Evolutionary conservation across 2,113 vertebrate genomes (phyloP).

Genomic region (human (Homo sapiens)): DNA sequence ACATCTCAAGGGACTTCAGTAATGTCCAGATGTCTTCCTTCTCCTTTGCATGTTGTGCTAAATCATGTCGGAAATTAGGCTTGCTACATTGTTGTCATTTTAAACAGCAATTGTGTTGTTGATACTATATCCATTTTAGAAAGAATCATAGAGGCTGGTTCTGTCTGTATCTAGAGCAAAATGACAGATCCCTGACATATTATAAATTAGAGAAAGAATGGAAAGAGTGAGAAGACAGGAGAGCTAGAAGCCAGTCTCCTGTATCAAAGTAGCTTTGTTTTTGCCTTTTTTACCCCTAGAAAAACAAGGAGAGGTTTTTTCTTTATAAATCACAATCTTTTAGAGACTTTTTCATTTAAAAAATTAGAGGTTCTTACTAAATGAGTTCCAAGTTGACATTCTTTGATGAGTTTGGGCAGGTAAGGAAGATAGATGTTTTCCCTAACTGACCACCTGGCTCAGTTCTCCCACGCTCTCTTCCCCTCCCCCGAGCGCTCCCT

Average conservation of each 20-base stretch:
- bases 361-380: background rate
- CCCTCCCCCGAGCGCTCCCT: background rate
- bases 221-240: background rate
- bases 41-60: background rate
- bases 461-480: background rate
- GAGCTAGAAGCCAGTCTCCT: background rate
- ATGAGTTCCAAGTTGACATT: background rate
- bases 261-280: conserved; percentile 8
- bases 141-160: background rate
- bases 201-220: background rate
- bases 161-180: background rate
- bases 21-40: background rate
- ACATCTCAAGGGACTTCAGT: background rate
- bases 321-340: background rate
- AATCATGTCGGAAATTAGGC: background rate
- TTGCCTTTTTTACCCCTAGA: background rate
- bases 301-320: background rate
- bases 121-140: background rate
- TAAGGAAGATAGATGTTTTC: conserved; percentile 26
- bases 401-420: conserved; percentile 19
- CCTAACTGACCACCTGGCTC: background rate
- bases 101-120: background rate
- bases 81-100: background rate
- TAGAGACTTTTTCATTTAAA: conserved; percentile 34
- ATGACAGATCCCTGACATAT: background rate